Evolutionary conservation across 2,888 invertebrate genomes (phyloP), one percentile per base, ranked within the genome.

Genomic region (Nasonia oneida): DNA sequence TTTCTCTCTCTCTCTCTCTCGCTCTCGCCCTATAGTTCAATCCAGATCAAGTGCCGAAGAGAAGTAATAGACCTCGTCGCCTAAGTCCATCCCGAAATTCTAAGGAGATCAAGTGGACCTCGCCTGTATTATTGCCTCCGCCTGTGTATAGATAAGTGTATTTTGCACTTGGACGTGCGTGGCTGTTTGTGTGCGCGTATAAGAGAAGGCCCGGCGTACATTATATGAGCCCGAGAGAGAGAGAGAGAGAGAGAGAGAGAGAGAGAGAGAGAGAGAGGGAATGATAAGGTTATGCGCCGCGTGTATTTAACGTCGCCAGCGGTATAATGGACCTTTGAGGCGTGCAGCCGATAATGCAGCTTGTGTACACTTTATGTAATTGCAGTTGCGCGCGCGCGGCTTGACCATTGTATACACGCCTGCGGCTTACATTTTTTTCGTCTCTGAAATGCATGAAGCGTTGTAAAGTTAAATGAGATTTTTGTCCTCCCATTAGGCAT

Each of bases 71-170:
- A 33, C 83, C 47, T 12, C 47, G 3, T 2, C 47, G 74, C 42
- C 33, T 23, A 74, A 81, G 82, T 76, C 81, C 85, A 29, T 33
- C 14, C 70, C 50, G 57, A 80, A 80, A 71, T 84, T 77, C 67
- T 81, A 78, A 84, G 84, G 81, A 84, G 86, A 86, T 81, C 70
- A 42, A 77, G 79, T 57, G 83, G 81, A 83, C 76, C 83, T 61
- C 18, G 37, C 79, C 12, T 33, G 42, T 61, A 50, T 73, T 74
- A 73, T 79, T 76, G 67, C 80, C 29, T 29, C 18, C 10, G 14
- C 61, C 6, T 3, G 75, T 5, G 15, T 42, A 2, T n/a, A 61
- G 10, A 42, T 42, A 42, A 42, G 23, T 64, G 39, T 53, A 53
- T 67, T 53, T 39, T 23, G 57, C 33, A 4, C 33, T 14, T n/a